A percentile compares a stretch with the other conserved stretches of the same genome.
Conservation (phyloP, 2,113 vertebrate genomes). For the Neolamprologus falcicula region DNA sequence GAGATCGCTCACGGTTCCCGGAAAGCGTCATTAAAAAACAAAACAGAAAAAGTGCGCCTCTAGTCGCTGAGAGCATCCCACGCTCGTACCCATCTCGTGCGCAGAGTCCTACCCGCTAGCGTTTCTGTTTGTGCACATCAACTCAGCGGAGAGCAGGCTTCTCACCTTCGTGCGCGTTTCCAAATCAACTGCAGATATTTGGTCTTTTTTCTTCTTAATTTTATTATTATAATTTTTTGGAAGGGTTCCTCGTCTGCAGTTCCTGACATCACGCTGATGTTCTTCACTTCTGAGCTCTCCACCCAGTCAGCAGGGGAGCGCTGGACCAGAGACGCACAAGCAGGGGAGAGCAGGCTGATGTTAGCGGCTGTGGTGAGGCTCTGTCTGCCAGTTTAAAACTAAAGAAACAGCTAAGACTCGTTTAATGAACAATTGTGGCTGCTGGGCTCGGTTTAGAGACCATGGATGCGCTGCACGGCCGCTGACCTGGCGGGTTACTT, state of each 20-base stretch:
- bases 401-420: neutral
- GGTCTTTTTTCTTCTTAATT: neutral
- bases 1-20: neutral
- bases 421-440: neutral
- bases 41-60: neutral
- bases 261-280: conserved; percentile 1
- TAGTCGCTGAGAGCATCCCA: neutral
- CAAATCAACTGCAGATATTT: neutral
- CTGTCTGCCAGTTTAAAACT: neutral
- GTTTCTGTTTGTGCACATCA: neutral
- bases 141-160: neutral
- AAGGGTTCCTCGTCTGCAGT: neutral
- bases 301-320: conserved; percentile 35
- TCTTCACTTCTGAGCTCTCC: conserved; percentile 29
- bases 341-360: conserved; percentile 33
- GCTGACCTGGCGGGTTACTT: neutral
- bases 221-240: neutral
- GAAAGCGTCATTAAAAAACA: neutral
- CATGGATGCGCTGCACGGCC: neutral
- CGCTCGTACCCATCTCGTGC: neutral
- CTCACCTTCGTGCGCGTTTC: neutral
- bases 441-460: neutral
- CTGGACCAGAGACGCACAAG: conserved; percentile 33
- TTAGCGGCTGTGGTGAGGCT: conserved; percentile 10
- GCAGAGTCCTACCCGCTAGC: neutral